Conservation (phyloP, 2,888 invertebrate genomes). For the Pristionchus entomophagus region DNA sequence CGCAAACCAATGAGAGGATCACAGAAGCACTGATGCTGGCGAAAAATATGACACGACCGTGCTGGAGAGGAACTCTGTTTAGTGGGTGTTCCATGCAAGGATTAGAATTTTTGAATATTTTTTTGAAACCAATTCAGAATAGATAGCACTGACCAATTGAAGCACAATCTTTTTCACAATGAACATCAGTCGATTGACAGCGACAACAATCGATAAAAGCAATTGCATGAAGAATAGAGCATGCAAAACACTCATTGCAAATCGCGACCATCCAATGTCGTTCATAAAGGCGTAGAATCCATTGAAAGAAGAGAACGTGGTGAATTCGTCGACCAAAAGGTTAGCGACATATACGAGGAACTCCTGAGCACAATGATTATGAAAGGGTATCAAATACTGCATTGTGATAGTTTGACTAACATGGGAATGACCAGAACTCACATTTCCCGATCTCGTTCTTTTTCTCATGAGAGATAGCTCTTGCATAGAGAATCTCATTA, state of each 20-base stretch:
- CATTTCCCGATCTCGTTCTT: no score
- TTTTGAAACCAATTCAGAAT: neutral
- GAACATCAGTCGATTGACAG: neutral
- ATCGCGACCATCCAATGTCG: neutral
- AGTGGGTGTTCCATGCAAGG: neutral
- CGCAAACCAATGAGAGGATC: neutral
- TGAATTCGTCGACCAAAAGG: neutral
- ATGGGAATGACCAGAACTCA: no score
- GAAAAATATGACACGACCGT: neutral
- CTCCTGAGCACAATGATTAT: no score
- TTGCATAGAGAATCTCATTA: no score
- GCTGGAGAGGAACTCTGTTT: neutral
- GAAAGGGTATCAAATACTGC: no score
- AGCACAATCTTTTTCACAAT: neutral
- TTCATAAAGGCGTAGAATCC: neutral
- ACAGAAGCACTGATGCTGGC: neutral
- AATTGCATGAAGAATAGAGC: neutral
- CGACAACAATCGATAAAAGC: neutral
- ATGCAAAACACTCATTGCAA: neutral
- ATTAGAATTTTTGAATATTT: neutral
- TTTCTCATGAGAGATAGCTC: no score
- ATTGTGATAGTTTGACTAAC: no score
- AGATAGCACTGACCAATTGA: no score
- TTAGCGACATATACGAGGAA: neutral
- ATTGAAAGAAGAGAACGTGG: neutral